Evolutionary conservation across 1,140 invertebrate species (phyloP), one percentile per base, ranked within the genome.

Genomic region (Mactra quadrangularis): DNA sequence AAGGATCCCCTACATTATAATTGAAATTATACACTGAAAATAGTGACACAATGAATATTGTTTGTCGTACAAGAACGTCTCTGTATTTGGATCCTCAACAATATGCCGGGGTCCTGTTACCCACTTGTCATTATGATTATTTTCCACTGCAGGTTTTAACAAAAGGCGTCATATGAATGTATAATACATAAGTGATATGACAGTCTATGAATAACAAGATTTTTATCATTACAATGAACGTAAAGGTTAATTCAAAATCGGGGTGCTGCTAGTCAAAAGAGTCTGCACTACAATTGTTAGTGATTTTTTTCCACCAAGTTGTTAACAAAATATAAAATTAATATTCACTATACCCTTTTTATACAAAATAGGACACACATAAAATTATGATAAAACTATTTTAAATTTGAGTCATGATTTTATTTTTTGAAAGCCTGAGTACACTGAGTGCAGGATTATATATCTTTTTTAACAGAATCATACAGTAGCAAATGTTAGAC

Each of bases 1-100:
- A 78, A 78, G 76, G 41, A 66, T 64, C 47, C 27, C 22, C 47
- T 66, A 78, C 64, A 22, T 66, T 41, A 64, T 78, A 78, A 78
- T 68, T 78, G 76, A 78, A 78, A 78, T 78, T 27, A 27, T 57
- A 78, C 31, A 50, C 60, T 50, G 19, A 25, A 19, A 55, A 53
- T 27, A 11, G 33, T 45, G 45, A 66, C 45, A 78, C 76, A 78
- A 78, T 78, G 76, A 62, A 41, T 47, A 50, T 72, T 72, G 70
- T 72, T 57, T 72, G 70, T 41, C 19, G 70, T 78, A 59, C 41
- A 53, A 53, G 76, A 41, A 38, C 25, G 62, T 11, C 29, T 50
- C 25, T 68, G 64, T 68, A 31, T 68, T 47, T n/a, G n/a, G 11
- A n/a, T 13, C n/a, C 19, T 9, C 27, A 19, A 68, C 64, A 68